Base-by-base conservation (phyloP, 2,888 invertebrate species). In the Drosophila borealis region DNA sequence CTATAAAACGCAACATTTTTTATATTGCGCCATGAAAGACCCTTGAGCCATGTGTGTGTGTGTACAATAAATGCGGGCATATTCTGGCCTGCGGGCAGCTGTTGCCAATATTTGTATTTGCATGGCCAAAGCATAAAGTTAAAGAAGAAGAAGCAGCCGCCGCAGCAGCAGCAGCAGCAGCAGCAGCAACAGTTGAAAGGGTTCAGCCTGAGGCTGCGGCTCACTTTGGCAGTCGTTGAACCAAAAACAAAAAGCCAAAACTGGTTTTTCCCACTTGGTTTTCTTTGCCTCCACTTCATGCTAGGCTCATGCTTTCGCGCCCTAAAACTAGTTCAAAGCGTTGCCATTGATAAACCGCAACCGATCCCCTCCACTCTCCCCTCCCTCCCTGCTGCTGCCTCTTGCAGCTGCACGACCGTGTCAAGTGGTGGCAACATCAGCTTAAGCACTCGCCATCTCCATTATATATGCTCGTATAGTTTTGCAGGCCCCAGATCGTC, bases 271-370 rank as follows among this genome's bases (percentile, higher is more conserved):
- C 57, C 64, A 65, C 62, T 56, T 68, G 74, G 55, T 41, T 55
- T 48, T 9, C 17, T 6, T 11, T 45, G 45, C 45, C 45, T 65
- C 56, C 49, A 44, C 55, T 55, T 54, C 49, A 39, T 42, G 50
- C 77, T 76, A 68, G 78, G 59, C 76, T 44, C 63, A 62, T 61
- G 71, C 56, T 76, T 65, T 81, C 57, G 82, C 63, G 64, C 66
- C 68, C 66, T 78, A 73, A 78, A 81, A 81, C 81, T 73, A 70
- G 87, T 83, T 78, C 81, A 79, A 69, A 69, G 67, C 64, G 61
- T 65, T 70, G 66, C 78, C 70, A 79, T 80, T 79, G 78, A 79
- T 79, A 80, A 80, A 80, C 73, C 80, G 77, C 78, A 72, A 57
- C 42, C 39, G 41, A 41, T 14, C 42, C 14, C 42, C 51, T 36